Evolutionary conservation across 2,113 vertebrate species (phyloP), one percentile per base, ranked within the genome.

Genomic region (Dasyprocta punctata): DNA sequence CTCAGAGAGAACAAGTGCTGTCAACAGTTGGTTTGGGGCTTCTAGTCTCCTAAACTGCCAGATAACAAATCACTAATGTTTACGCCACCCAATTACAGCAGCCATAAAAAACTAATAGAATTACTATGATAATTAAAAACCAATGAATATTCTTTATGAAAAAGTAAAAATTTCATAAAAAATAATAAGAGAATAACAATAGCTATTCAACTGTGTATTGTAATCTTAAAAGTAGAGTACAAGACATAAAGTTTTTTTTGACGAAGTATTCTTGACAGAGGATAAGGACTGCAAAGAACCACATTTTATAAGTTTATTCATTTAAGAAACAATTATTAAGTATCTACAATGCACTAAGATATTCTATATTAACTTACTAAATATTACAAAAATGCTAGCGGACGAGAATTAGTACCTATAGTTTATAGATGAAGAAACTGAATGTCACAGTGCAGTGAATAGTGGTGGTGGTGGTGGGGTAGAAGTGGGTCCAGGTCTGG

Each of bases 251-350:
- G n/a, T n/a, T n/a, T n/a, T n/a, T n/a, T n/a, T n/a, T n/a, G n/a
- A n/a, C n/a, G 19, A 28, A 52, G 20, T 38, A 82, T 52, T 87
- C 89, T 90, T 54, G 1, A 54, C 52, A 85, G 89, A 84, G 84
- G 30, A 9, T 65, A 24, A 81, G 17, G 33, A 90, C n/a, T 80
- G 36, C 85, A 71, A 90, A 78, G 38, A 47, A 54, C 24, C 54
- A 1, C 16, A 58, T 26, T 91, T 85, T 88, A 0, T 47, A 83
- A 63, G 26, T 67, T 78, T 75, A 67, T 82, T 56, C 44, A 95
- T 73, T 60, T 28, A 41, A 86, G 65, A 93, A 89, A 54, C 67
- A 84, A 58, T 86, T 86, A 80, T 69, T 84, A 90, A 82, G 17
- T 9, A 89, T 20, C 28, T 49, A 47, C 28, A n/a, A 52, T 71